Base-by-base conservation (phyloP, 2,888 invertebrate genomes). In the Stenurella melanura region DNA sequence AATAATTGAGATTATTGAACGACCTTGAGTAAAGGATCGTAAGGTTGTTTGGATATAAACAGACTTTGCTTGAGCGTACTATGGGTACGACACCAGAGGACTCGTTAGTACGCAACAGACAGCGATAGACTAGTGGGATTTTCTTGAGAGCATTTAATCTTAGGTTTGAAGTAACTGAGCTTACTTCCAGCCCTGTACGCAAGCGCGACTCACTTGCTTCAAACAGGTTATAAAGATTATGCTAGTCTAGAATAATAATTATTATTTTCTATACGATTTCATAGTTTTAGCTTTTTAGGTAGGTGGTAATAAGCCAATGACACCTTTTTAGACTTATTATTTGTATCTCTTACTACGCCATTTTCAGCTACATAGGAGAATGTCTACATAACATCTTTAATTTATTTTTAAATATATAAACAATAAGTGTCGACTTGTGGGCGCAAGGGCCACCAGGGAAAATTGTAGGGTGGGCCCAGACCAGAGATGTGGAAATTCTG, bases 21-120 rank as follows among this genome's bases (percentile, higher is more conserved):
- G 85, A 83, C 85, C 85, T 86, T 86, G 85, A 77, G 70, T 34
- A n/a, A 58, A 69, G 60, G 64, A 70, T 70, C 83, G 81, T 81
- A 78, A 83, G 83, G 83, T 81, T 83, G 83, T 82, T 79, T 74
- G 68, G 69, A 74, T 77, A 79, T 77, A 78, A 80, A 79, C 80
- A 78, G 73, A 61, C 26, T 56, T 74, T 73, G 67, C 34, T 30
- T 42, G 66, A 56, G 17, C 42, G 57, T 63, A 19, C 64, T 19
- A 19, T 19, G 72, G 38, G 19, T 56, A 58, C 56, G 56, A 17
- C 54, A 38, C 68, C 61, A 77, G 58, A 73, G 77, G 66, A 74
- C 76, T 72, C 61, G 74, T 77, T 68, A 60, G 71, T 74, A 73
- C 38, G 57, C 69, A 60, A 64, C 61, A 61, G 56, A 61, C 57